Base-by-base conservation (phyloP, 2,888 invertebrate species). In the Hypselothyrea guttata region DNA sequence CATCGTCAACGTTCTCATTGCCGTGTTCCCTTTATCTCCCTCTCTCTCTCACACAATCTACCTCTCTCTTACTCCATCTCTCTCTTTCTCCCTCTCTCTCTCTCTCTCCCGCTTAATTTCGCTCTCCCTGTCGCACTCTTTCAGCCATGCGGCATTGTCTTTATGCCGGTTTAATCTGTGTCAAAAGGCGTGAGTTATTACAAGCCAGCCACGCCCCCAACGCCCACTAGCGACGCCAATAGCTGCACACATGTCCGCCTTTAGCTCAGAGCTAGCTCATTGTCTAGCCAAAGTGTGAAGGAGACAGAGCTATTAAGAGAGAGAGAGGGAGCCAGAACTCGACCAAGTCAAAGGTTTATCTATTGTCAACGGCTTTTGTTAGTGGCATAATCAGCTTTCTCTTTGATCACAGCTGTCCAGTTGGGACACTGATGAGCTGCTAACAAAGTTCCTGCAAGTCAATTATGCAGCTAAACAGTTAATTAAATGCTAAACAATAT, bases 131-230 rank as follows among this genome's bases (percentile, higher is more conserved):
- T 44, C 56, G 35, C 35, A n/a, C 35, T 28, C 47, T 46, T n/a
- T n/a, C n/a, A n/a, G 27, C 28, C 9, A 49, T 46, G 61, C 61
- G 58, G 65, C 79, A 83, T 78, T 78, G 83, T 78, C 77, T 83
- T 79, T 71, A 78, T 79, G 81, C 86, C 64, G 84, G 74, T 71
- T 85, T 81, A 85, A 81, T 81, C 81, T 81, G 81, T 81, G 86
- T 85, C 86, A 81, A 81, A 84, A 81, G 81, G 84, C 86, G 84
- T 81, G 84, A 81, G 86, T 81, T 85, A 85, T 81, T 84, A 81
- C 86, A 81, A 85, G 65, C 76, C 61, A 55, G 47, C 68, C 75
- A 75, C 85, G 85, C 84, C 76, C 82, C 42, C 44, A 31, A 59
- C 76, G 56, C 64, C 60, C 63, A 57, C 27, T 34, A 49, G 33